Base-by-base conservation (phyloP, 2,888 invertebrate genomes). In the Carpatolechia fugitivella region DNA sequence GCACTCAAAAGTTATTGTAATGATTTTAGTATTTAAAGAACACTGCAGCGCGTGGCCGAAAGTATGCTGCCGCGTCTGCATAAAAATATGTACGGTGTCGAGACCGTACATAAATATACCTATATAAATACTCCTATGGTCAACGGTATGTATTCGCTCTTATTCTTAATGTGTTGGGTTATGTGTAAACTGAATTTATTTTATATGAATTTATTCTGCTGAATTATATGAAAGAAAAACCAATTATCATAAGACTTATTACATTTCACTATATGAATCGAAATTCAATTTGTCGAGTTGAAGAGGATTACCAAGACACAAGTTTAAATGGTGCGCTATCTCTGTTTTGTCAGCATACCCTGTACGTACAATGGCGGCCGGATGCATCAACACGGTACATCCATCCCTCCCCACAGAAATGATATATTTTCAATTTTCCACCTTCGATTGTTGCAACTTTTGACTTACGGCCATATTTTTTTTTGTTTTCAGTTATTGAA, bases 401-500 rank as follows among this genome's bases (percentile, higher is more conserved):
- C 13, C 29, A 64, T 71, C 70, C 73, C 75, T 74, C 82, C 80
- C 80, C 74, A 72, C 75, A 69, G 66, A 72, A 73, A 82, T 84
- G 82, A 88, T 88, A 86, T 85, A 86, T 87, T 85, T 87, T 85
- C 85, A 86, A 89, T 87, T 87, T 89, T 82, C 83, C 77, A 74
- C 76, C 70, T 77, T 69, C 77, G 73, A 76, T 78, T 78, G 74
- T 24, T 30, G 40, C n/a, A n/a, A 24, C 5, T 10, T 41, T 41
- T 41, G 10, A 33, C 33, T 16, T 6, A 16, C 10, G 14, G 16
- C 6, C 16, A n/a, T 33, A n/a, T 33, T 11, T 2, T 3, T 11
- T 33, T 33, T n/a, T 2, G 33, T 10, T 33, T 8, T 5, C 33
- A 8, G n/a, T 33, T n/a, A n/a, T n/a, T n/a, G n/a, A n/a, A n/a